A percentile compares a stretch with the other conserved stretches of the same genome.
These are phyloP conservation scores for Aphis craccivora DNA, from an alignment of 1,140 invertebrate species.

Conservation along the genomic window DNA sequence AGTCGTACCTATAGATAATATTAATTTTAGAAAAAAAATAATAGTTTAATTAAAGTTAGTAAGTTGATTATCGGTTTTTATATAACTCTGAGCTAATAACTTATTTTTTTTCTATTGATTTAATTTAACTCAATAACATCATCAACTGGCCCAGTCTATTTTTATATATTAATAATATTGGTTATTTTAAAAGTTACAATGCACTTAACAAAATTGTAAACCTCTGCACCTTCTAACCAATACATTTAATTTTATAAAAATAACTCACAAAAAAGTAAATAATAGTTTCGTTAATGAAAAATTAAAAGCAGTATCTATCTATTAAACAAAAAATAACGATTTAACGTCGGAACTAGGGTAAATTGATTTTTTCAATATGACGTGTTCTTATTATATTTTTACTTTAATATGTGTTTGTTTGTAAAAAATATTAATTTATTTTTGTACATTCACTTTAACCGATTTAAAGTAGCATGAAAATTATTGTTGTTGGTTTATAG, in stretches of 20 bases:
- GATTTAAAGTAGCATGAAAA: neutral
- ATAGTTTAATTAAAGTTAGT: too few relatives aligned
- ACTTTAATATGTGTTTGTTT: neutral
- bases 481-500: neutral
- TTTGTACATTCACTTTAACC: neutral
- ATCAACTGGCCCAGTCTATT: neutral
- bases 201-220: neutral
- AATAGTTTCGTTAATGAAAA: neutral
- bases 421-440: neutral
- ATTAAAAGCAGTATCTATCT: neutral
- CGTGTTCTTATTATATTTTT: neutral
- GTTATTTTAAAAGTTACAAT: neutral
- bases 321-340: neutral
- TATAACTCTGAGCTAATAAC: too few relatives aligned
- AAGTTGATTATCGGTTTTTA: too few relatives aligned
- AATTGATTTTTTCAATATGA: neutral
- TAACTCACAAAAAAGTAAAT: neutral
- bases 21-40: too few relatives aligned
- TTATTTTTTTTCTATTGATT: too few relatives aligned
- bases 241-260: neutral
- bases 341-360: neutral
- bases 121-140: neutral
- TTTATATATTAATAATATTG: neutral
- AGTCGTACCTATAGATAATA: too few relatives aligned
- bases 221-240: neutral